Evolutionary conservation across 2,113 vertebrate species (phyloP).

Genomic region (Pandion haliaetus): DNA sequence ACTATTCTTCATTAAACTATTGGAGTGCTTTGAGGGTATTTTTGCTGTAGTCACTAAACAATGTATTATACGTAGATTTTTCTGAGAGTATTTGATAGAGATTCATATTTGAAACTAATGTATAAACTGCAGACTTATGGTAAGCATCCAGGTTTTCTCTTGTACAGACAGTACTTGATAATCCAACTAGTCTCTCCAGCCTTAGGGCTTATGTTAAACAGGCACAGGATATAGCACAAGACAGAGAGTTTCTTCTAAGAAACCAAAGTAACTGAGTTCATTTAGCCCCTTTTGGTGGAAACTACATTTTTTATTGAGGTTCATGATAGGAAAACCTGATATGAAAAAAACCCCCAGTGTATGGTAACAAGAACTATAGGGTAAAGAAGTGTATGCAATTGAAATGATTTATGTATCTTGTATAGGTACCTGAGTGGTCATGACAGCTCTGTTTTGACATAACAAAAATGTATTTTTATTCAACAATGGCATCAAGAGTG

Average conservation of each 20-base stretch:
- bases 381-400: neutral
- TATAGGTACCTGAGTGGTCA: neutral
- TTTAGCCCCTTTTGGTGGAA: neutral
- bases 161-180: neutral
- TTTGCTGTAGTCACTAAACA: neutral
- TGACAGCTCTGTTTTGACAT: neutral
- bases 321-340: neutral
- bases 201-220: neutral
- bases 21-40: neutral
- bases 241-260: neutral
- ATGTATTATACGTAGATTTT: neutral
- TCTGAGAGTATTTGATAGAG: neutral
- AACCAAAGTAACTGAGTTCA: neutral
- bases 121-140: neutral
- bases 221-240: neutral
- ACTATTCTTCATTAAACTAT: neutral
- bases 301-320: neutral
- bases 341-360: fast-evolving
- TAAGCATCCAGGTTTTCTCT: neutral
- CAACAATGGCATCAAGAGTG: neutral
- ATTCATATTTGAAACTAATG: neutral
- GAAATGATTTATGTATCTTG: neutral
- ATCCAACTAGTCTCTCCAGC: neutral
- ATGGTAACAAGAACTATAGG: neutral
- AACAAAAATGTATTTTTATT: neutral